Evolutionary conservation across 2,888 invertebrate genomes (phyloP).

Genomic region (Drosophila paucipuncta): DNA sequence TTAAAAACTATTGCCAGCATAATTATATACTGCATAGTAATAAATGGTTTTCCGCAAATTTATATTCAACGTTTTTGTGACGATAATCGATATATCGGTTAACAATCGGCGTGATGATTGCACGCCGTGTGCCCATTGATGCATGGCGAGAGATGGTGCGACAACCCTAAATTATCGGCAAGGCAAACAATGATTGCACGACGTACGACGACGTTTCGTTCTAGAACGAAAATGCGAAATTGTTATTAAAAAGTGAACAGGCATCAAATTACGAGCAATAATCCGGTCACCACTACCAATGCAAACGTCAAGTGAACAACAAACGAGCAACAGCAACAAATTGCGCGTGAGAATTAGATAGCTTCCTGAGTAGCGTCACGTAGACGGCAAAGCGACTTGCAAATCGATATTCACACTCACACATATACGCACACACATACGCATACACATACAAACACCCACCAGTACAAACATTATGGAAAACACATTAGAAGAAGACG

Average conservation of each 20-base stretch:
- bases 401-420: slow-evolving; percentile 69
- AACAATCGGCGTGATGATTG: not conserved
- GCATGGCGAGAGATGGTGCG: slow-evolving; percentile 18
- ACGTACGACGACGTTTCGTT: slow-evolving; percentile 56
- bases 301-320: slow-evolving; percentile 40
- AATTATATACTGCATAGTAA: not conserved
- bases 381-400: slow-evolving; percentile 69
- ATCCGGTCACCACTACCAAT: slow-evolving; percentile 52
- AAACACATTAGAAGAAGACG: slow-evolving; percentile 61
- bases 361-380: slow-evolving; percentile 76
- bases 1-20: not conserved
- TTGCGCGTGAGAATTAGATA: slow-evolving; percentile 63
- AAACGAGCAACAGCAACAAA: slow-evolving; percentile 37
- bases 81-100: slow-evolving; percentile 12
- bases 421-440: slow-evolving; percentile 32
- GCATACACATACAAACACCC: slow-evolving; percentile 44
- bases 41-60: not conserved
- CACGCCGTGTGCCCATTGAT: slow-evolving; percentile 8
- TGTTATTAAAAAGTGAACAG: slow-evolving; percentile 58
- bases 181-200: slow-evolving; percentile 65
- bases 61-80: not conserved
- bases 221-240: slow-evolving; percentile 65
- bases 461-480: slow-evolving; percentile 65
- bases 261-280: slow-evolving; percentile 34
- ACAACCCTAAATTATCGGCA: slow-evolving; percentile 58